These are phyloP conservation scores for Orthosia gothica DNA, from an alignment of 2,888 invertebrate genomes.

Conservation along the genomic window DNA sequence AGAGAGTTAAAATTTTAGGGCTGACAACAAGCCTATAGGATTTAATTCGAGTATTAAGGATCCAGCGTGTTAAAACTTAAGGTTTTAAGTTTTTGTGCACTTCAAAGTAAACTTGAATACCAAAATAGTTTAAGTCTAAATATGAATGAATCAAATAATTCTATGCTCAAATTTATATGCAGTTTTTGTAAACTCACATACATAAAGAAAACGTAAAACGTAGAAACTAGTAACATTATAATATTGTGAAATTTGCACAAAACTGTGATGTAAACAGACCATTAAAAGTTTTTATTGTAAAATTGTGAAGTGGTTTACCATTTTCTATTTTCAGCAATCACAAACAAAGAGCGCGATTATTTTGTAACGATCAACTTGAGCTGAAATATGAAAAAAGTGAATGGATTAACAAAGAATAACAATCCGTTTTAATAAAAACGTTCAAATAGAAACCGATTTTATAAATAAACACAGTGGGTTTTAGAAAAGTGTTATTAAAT, in stretches of 20 bases:
- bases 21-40: not conserved
- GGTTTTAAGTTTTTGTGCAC: no score
- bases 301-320: slow-evolving; percentile 16
- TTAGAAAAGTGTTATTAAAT: not conserved
- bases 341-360: slow-evolving; percentile 36
- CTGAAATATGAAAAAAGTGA: slow-evolving; percentile 39
- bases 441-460: not conserved
- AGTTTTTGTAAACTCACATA: not conserved
- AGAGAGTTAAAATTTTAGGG: not conserved
- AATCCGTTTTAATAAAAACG: slow-evolving; percentile 27
- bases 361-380: slow-evolving; percentile 29
- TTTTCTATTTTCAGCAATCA: slow-evolving; percentile 32
- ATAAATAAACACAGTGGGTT: not conserved
- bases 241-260: not conserved
- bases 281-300: slow-evolving; percentile 43
- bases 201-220: not conserved
- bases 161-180: not conserved
- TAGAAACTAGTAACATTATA: not conserved
- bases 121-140: not conserved
- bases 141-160: no score
- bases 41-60: not conserved
- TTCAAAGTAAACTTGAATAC: no score
- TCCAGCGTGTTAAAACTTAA: no score
- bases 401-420: slow-evolving; percentile 35
- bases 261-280: slow-evolving; percentile 28